Percentiles rank a stretch among this genome's conserved stretches.
Evolutionary conservation across 2,797 vertebrate species (phyloP).

Genomic region (Sebastes variabilis): DNA sequence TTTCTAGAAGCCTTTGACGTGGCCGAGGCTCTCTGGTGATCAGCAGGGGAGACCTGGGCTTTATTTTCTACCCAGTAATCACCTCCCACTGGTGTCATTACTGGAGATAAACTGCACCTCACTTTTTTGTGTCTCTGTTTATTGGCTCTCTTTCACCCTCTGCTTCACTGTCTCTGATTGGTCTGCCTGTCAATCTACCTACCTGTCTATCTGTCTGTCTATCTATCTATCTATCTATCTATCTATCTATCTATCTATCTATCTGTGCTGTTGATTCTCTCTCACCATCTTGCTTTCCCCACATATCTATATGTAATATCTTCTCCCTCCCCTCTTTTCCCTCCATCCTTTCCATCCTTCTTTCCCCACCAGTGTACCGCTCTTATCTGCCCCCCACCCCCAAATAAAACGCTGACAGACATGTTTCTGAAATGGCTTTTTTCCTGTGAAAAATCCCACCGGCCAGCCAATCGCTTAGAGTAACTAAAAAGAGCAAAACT

Average conservation of each 20-base stretch:
- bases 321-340: background rate
- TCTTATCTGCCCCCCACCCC: slow-evolving; percentile 4
- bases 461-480: slow-evolving; percentile 5
- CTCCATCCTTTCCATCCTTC: slow-evolving; percentile 7
- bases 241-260: background rate
- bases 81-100: slow-evolving; percentile 34
- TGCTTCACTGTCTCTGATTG: background rate
- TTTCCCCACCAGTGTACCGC: background rate
- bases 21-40: background rate
- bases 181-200: background rate
- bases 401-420: slow-evolving; percentile 31
- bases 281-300: background rate
- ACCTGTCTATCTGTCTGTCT: background rate
- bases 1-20: background rate
- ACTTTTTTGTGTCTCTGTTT: background rate
- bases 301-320: background rate
- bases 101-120: background rate
- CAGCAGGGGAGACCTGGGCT: slow-evolving; percentile 26
- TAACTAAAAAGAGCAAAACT: slow-evolving; percentile 36
- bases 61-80: slow-evolving; percentile 20
- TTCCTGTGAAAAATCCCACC: slow-evolving; percentile 55
- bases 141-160: background rate
- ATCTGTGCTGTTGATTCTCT: slow-evolving; percentile 1
- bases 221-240: background rate
- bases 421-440: slow-evolving; percentile 57